These are phyloP conservation scores for Oryzias woworae DNA, from an alignment of 2,113 vertebrate genomes.

Conservation along the genomic window DNA sequence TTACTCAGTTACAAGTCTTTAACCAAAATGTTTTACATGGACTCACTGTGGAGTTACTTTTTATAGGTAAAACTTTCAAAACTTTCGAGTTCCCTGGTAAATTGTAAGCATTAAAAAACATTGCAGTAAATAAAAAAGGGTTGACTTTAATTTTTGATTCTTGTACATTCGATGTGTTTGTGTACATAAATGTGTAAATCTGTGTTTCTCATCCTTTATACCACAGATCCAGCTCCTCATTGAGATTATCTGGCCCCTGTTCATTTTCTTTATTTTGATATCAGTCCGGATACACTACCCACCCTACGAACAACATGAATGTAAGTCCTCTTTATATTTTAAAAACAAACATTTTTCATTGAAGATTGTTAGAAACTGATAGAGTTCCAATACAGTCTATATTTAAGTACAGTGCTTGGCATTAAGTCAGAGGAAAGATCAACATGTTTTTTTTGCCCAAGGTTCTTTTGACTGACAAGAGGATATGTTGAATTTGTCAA, in stretches of 20 bases:
- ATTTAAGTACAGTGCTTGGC: not conserved
- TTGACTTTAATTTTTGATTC: not conserved
- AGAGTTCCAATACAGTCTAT: no score
- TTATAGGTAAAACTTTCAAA: constrained; percentile 21
- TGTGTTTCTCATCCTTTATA: not conserved
- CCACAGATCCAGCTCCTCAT: constrained; percentile 90
- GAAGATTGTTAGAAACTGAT: not conserved
- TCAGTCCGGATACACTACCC: constrained; percentile 93
- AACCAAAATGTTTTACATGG: constrained; percentile 52
- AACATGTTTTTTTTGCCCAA: constrained; percentile 16
- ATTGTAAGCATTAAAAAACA: constrained; percentile 4
- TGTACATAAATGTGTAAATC: not conserved
- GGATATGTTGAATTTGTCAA: constrained; percentile 39
- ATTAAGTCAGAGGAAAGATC: constrained; percentile 10
- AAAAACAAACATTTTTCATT: no score
- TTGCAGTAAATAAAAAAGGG: constrained; percentile 5
- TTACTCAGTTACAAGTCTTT: constrained; percentile 34
- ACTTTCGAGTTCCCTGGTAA: not conserved
- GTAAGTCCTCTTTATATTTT: constrained; percentile 72
- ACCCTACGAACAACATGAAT: constrained; percentile 96
- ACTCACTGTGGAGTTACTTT: constrained; percentile 39
- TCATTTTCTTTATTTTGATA: constrained; percentile 97
- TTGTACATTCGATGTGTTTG: not conserved
- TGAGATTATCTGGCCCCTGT: constrained; percentile 94
- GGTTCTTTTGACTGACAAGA: constrained; percentile 17